Evolutionary conservation across 2,113 vertebrate species (phyloP).

Genomic region (Vimba vimba): DNA sequence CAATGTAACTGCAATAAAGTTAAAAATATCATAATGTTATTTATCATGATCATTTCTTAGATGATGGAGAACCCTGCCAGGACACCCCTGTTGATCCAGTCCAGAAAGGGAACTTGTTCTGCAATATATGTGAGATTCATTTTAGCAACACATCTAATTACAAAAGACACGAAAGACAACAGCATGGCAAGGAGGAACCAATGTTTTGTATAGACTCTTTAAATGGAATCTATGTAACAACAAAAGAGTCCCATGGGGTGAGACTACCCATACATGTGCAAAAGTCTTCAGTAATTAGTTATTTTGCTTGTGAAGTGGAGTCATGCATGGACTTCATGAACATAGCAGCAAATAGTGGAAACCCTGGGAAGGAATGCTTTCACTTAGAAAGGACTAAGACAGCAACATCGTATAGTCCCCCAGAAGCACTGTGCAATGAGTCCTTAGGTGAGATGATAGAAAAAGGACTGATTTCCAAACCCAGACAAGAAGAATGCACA

Average conservation of each 20-base stretch:
- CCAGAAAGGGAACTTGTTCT: not conserved
- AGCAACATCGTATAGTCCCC: not conserved
- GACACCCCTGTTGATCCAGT: not conserved
- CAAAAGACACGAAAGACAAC: not conserved
- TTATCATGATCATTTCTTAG: not conserved
- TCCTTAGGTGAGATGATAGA: not conserved
- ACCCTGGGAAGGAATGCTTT: conserved; percentile 14
- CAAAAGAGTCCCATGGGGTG: not conserved
- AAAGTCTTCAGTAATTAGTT: not conserved
- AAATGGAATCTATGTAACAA: conserved; percentile 15
- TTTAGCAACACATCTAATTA: not conserved
- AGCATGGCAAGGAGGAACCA: conserved; percentile 10
- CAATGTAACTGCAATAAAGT: not conserved
- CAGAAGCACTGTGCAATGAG: not conserved
- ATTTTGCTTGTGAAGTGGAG: not conserved
- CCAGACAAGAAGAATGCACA: conserved; percentile 1
- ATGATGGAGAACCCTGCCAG: not conserved
- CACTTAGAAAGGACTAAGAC: conserved; percentile 18
- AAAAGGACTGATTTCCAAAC: not conserved
- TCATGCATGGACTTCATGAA: not conserved
- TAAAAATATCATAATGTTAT: not conserved
- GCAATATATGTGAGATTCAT: not conserved
- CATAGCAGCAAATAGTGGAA: conserved; percentile 15
- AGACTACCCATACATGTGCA: not conserved
- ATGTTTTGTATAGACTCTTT: not conserved